These are phyloP conservation scores for Bufo bufo DNA, from an alignment of 2,113 vertebrate genomes.

Conservation along the genomic window DNA sequence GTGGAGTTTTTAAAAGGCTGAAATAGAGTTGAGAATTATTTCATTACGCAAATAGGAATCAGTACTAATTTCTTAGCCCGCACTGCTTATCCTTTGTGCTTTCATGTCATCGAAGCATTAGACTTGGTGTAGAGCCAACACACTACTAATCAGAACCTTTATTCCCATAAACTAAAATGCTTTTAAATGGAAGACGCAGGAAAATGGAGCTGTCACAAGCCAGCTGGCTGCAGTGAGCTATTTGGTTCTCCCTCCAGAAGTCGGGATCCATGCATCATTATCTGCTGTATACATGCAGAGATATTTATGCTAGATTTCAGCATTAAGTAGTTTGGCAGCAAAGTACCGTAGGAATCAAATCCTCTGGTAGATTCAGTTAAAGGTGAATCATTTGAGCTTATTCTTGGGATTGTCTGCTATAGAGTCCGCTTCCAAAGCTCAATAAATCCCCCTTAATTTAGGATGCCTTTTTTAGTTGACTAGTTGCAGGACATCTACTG, in stretches of 20 bases:
- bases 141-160: conserved; percentile 44
- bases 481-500: neutral
- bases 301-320: conserved; percentile 38
- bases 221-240: conserved; percentile 40
- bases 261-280: conserved; percentile 30
- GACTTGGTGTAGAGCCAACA: conserved; percentile 40
- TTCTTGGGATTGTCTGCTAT: conserved; percentile 18
- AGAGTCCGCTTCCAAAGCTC: neutral
- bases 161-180: conserved; percentile 47
- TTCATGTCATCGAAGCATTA: conserved; percentile 29
- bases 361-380: conserved; percentile 18
- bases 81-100: conserved; percentile 32
- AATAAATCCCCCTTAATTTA: neutral
- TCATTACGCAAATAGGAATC: conserved; percentile 46
- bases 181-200: conserved; percentile 52
- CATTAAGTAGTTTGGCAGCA: conserved; percentile 36
- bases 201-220: conserved; percentile 42
- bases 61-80: conserved; percentile 15
- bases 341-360: neutral
- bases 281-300: conserved; percentile 31
- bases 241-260: conserved; percentile 31
- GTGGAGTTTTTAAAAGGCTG: neutral
- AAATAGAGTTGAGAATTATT: conserved; percentile 29
- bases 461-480: neutral
- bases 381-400: conserved; percentile 27